phyloP scores from a whole-genome alignment of 2,797 vertebrate species.

The Pelochelys cantorii region DNA sequence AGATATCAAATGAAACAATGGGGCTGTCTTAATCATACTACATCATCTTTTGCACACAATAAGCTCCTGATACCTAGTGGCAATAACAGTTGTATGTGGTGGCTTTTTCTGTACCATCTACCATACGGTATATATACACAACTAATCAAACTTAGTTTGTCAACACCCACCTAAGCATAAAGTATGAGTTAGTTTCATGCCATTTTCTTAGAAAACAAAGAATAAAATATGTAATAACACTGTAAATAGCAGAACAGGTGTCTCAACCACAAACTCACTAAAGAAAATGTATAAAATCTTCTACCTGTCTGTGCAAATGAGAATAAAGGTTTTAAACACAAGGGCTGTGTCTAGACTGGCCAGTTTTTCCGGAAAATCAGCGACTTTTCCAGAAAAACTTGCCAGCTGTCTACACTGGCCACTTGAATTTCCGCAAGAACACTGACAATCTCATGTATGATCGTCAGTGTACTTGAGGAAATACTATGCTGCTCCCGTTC shows the following conservation, averaged over 20 bases:
- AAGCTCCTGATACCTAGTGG: conserved; percentile 24
- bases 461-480: too few species aligned
- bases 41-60: conserved; percentile 23
- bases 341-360: too few species aligned
- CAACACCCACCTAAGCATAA: conserved; percentile 50
- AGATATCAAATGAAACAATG: conserved; percentile 67
- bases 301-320: conserved; percentile 50
- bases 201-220: conserved; percentile 56
- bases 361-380: too few species aligned
- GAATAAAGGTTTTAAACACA: conserved; percentile 33
- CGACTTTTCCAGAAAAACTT: too few species aligned
- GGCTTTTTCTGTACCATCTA: background rate
- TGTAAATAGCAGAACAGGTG: conserved; percentile 57
- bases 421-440: too few species aligned
- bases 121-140: conserved; percentile 26
- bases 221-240: conserved; percentile 63
- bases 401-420: too few species aligned
- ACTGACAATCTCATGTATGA: too few species aligned
- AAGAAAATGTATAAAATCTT: conserved; percentile 20
- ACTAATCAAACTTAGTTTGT: conserved; percentile 63
- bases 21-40: conserved; percentile 46
- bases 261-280: conserved; percentile 52
- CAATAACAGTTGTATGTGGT: background rate
- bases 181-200: conserved; percentile 54
- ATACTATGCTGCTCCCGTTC: too few species aligned